Evolutionary conservation across 2,113 vertebrate genomes (phyloP).

Genomic region (Okapia johnstoni): DNA sequence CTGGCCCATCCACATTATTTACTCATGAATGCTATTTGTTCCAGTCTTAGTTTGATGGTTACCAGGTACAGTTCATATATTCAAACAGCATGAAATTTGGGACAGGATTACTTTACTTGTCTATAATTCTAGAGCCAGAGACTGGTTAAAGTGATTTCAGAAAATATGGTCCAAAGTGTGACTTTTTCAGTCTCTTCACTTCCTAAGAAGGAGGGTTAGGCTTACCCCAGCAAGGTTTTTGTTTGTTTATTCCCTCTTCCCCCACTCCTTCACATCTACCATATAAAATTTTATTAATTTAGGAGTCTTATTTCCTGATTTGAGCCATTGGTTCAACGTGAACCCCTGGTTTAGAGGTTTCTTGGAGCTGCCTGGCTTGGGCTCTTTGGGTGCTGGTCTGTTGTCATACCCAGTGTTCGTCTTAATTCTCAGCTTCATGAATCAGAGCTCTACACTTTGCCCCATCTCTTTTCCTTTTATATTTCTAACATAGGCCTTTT

Average conservation of each 20-base stretch:
- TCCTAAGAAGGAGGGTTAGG: not conserved
- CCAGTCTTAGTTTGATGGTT: not conserved
- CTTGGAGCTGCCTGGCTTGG: not conserved
- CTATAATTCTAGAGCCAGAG: not conserved
- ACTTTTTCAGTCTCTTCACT: not conserved
- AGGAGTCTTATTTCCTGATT: not conserved
- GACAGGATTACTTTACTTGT: not conserved
- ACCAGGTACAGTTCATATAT: not conserved
- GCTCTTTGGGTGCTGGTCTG: not conserved
- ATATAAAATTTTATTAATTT: not conserved
- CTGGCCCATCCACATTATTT: not conserved
- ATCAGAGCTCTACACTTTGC: not conserved
- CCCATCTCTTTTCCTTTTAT: not conserved
- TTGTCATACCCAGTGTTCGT: not conserved
- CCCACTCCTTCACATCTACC: accelerated
- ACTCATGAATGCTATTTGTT: not conserved
- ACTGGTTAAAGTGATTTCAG: not conserved
- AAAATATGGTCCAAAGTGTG: not conserved
- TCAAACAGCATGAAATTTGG: not conserved
- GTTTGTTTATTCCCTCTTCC: not conserved
- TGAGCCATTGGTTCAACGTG: not conserved
- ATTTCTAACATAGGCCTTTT: not conserved
- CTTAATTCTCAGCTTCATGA: not conserved
- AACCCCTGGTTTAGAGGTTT: no score
- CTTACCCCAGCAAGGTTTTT: not conserved